Evolutionary conservation across 1,140 invertebrate genomes (phyloP).

Genomic region (Penaeus japonicus): DNA sequence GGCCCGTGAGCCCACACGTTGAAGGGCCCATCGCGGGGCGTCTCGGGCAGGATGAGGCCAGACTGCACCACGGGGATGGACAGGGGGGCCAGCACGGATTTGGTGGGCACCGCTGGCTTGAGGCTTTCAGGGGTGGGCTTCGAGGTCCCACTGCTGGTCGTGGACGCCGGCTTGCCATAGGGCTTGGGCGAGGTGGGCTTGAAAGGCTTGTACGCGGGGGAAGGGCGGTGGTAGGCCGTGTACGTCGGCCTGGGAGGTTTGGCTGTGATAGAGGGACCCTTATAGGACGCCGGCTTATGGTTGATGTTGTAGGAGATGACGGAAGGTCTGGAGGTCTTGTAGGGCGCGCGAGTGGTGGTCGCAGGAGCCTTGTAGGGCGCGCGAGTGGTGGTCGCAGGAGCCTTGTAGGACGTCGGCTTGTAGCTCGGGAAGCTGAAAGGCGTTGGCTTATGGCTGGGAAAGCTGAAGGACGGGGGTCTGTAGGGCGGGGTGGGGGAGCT

Average conservation of each 20-base stretch:
- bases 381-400: not conserved
- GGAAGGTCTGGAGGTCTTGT: not conserved
- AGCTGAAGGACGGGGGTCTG: not conserved
- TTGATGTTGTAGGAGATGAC: not conserved
- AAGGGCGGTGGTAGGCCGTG: not conserved
- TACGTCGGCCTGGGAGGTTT: not conserved
- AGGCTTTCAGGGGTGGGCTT: not conserved
- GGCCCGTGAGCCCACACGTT: not conserved
- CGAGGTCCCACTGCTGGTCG: not conserved
- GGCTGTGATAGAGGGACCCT: not conserved
- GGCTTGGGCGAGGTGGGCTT: not conserved
- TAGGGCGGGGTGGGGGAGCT: not conserved
- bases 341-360: not conserved
- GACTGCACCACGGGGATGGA: not conserved
- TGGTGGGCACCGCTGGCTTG: not conserved
- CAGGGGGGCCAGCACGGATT: conserved; percentile 29
- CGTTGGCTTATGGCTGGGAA: not conserved
- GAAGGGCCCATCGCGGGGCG: not conserved
- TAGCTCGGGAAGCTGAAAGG: too few species aligned
- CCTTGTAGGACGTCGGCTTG: not conserved
- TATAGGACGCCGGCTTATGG: not conserved
- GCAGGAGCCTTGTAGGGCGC: not conserved
- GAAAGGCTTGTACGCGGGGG: not conserved
- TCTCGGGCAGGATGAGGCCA: conserved; percentile 15
- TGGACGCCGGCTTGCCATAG: not conserved